Evolutionary conservation across 2,888 invertebrate species (phyloP).

Genomic region (Polyploca ridens): DNA sequence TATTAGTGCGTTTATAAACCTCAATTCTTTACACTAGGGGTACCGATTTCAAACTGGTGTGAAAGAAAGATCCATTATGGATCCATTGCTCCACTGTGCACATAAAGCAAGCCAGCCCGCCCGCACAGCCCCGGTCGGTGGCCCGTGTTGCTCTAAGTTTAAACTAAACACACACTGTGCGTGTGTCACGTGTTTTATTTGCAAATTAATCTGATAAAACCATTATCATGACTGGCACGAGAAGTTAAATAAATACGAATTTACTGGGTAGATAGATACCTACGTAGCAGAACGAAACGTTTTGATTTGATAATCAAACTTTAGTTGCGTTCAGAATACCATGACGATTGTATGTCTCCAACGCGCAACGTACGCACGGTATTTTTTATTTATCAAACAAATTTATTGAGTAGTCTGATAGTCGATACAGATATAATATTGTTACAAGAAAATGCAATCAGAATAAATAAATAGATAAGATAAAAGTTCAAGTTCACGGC

Average conservation of each 20-base stretch:
- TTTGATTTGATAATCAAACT: slow-evolving; percentile 35
- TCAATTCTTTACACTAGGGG: no score
- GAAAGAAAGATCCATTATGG: no score
- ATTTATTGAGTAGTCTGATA: background rate
- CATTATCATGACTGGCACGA: slow-evolving; percentile 30
- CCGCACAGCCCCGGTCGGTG: no score
- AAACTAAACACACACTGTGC: slow-evolving; percentile 20
- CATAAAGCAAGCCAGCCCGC: no score
- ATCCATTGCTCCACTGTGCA: no score
- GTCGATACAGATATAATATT: background rate
- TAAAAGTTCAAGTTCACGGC: slow-evolving; percentile 71
- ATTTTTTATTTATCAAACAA: slow-evolving; percentile 13
- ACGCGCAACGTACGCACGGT: slow-evolving; percentile 21
- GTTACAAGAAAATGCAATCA: slow-evolving; percentile 14
- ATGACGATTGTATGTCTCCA: slow-evolving; percentile 34
- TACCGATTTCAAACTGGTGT: no score
- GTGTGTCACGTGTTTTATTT: slow-evolving; percentile 35
- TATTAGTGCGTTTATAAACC: no score
- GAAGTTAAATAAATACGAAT: slow-evolving; percentile 40
- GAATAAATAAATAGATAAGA: slow-evolving; percentile 21
- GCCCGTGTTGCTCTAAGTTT: background rate
- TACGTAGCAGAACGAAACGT: slow-evolving; percentile 54
- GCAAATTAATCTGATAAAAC: slow-evolving; percentile 42
- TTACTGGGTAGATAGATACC: slow-evolving; percentile 25
- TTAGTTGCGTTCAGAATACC: slow-evolving; percentile 57